Evolutionary conservation across 1,140 invertebrate species (phyloP), one percentile per base, ranked within the genome.

Genomic region (Megalonaias nervosa): DNA sequence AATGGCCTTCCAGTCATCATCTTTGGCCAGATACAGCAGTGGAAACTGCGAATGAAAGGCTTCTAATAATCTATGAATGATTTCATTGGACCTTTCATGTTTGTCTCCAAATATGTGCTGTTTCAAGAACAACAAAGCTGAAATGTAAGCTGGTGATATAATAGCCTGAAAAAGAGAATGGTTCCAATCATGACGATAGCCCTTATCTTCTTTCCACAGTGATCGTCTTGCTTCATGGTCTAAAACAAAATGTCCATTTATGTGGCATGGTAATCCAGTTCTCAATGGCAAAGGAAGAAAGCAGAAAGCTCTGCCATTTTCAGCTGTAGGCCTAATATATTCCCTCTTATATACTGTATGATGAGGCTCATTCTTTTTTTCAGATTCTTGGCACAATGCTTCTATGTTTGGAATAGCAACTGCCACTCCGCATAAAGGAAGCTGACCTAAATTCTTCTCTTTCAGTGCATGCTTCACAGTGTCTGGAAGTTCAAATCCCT

Each of bases 241-340:
- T n/a, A 89, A 67, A 31, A 82, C 81, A 85, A 89, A 87, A 56
- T 86, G 78, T 0, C 83, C 85, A 77, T 87, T 86, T 21, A 89
- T 80, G 61, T 89, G 81, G 26, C 82, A 71, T 21, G 85, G 85
- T 23, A 87, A 61, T 26, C 71, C 70, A 15, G 84, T 83, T n/a
- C 75, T 57, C 9, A 84, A 64, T 31, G 87, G 84, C 5, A 87
- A 77, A 21, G 87, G 87, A 23, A 88, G 72, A 73, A 83, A 84
- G 73, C 87, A 87, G 76, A 85, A 88, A 2, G 80, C 74, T 61
- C 78, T 79, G 19, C 62, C 19, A 6, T 72, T n/a, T 58, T 14
- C 56, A 23, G 1, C 15, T 31, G 59, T 56, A 1, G 17, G 6
- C 38, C 17, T 31, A 66, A 57, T 26, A 66, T 65, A n/a, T 23